Percentiles rank a stretch among this genome's conserved stretches.
phyloP scores from a whole-genome alignment of 2,888 invertebrate genomes.

The Hirtodrosophila alboralis region DNA sequence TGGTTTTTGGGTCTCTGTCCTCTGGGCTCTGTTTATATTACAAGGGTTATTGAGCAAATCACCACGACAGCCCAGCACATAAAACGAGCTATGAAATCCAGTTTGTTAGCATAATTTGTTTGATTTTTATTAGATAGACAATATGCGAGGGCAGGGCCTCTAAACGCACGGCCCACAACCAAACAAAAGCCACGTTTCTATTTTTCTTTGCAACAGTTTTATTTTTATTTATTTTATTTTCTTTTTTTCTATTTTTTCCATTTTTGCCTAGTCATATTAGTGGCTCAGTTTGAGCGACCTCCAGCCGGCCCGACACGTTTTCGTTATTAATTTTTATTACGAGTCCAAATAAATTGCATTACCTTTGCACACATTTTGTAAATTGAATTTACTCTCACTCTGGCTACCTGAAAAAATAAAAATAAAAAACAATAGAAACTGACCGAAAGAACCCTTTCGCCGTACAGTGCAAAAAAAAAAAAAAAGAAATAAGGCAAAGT shows the following conservation, averaged over 20 bases:
- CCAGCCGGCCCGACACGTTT: slow-evolving; percentile 74
- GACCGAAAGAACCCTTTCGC: slow-evolving; percentile 10
- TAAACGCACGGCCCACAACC: slow-evolving; percentile 36
- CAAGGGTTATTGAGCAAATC: slow-evolving; percentile 84
- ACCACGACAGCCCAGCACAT: slow-evolving; percentile 56
- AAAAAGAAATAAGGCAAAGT: too few relatives aligned
- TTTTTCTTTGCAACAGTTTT: slow-evolving; percentile 32
- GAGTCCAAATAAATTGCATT: slow-evolving; percentile 72
- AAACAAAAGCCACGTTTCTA: slow-evolving; percentile 19
- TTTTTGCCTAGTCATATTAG: slow-evolving; percentile 79
- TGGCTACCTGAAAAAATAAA: slow-evolving; percentile 11
- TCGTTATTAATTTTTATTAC: slow-evolving; percentile 82
- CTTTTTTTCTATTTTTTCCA: slow-evolving; percentile 15
- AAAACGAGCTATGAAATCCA: slow-evolving; percentile 68
- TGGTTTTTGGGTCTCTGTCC: slow-evolving; percentile 19
- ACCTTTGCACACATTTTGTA: slow-evolving; percentile 60
- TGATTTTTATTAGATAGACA: slow-evolving; percentile 80
- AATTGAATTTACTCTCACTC: slow-evolving; percentile 61
- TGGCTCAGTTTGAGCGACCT: slow-evolving; percentile 42
- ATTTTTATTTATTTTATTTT: slow-evolving; percentile 12
- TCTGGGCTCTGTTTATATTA: slow-evolving; percentile 74
- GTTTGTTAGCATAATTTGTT: slow-evolving; percentile 82
- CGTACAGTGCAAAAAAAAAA: not conserved
- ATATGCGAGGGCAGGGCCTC: slow-evolving; percentile 39
- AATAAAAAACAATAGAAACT: slow-evolving; percentile 13